phyloP scores from a whole-genome alignment of 1,140 invertebrate species.

The Drosophila lacteicornis region DNA sequence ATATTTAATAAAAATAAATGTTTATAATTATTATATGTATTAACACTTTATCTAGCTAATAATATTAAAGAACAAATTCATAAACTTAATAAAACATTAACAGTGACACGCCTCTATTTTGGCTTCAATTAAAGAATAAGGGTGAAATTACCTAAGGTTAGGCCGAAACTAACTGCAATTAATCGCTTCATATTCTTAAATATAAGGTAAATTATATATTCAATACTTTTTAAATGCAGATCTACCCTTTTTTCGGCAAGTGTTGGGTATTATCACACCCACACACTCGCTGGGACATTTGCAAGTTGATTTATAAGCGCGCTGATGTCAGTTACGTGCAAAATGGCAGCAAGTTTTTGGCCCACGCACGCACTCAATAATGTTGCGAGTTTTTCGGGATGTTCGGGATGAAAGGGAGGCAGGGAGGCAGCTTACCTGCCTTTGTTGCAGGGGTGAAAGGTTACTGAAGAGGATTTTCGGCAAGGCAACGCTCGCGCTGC shows the following conservation, averaged over 20 bases:
- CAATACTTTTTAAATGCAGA: constrained; percentile 40
- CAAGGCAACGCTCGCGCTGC: constrained; percentile 37
- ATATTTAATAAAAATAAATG: too few relatives aligned
- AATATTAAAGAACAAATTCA: too few relatives aligned
- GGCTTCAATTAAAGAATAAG: constrained; percentile 39
- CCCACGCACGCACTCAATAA: constrained; percentile 75
- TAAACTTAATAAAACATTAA: too few relatives aligned
- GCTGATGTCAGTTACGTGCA: constrained; percentile 81
- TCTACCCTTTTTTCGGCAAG: neutral
- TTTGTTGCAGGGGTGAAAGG: constrained; percentile 25
- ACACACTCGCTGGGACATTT: constrained; percentile 50
- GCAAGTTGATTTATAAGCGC: constrained; percentile 81
- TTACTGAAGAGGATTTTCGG: constrained; percentile 58
- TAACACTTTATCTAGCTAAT: too few relatives aligned
- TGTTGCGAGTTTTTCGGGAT: constrained; percentile 30
- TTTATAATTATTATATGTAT: too few relatives aligned
- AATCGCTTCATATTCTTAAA: constrained; percentile 86
- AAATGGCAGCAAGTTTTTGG: constrained; percentile 60
- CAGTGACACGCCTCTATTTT: too few relatives aligned
- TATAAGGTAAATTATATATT: constrained; percentile 81
- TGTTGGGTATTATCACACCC: neutral
- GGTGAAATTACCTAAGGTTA: constrained; percentile 84
- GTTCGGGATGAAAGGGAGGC: neutral
- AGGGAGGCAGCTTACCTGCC: neutral
- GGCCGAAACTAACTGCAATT: constrained; percentile 87